Percentiles rank a stretch among this genome's conserved stretches.
phyloP scores from a whole-genome alignment of 64 coral and sea anemone genomes.

The Exaiptasia diaphana region DNA sequence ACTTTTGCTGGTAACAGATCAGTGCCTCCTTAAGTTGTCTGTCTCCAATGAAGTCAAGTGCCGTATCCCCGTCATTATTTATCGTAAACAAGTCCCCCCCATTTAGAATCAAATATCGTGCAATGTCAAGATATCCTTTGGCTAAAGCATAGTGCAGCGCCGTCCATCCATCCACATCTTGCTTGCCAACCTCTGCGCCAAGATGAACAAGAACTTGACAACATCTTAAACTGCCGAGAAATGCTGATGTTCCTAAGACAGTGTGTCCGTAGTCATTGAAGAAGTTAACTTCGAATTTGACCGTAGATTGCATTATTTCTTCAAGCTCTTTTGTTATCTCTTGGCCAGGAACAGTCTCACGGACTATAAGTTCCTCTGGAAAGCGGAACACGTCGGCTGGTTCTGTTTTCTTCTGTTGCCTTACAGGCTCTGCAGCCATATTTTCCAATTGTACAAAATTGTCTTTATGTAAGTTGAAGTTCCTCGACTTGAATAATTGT shows the following conservation, averaged over 20 bases:
- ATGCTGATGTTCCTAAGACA: constrained; percentile 44
- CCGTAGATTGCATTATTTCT: constrained; percentile 22
- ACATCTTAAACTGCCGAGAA: constrained; percentile 62
- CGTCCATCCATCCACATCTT: constrained; percentile 61
- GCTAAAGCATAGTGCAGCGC: constrained; percentile 71
- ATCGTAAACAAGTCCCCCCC: constrained; percentile 28
- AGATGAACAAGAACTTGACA: constrained; percentile 49
- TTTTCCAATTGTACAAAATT: too few relatives aligned
- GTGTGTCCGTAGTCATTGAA: constrained; percentile 73
- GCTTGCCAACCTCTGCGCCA: constrained; percentile 45
- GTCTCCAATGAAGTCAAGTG: constrained; percentile 53
- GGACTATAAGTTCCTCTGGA: constrained; percentile 66
- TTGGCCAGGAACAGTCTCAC: constrained; percentile 61
- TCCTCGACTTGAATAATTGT: too few relatives aligned
- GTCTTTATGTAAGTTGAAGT: too few relatives aligned
- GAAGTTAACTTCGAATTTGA: constrained; percentile 49
- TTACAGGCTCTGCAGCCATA: neutral
- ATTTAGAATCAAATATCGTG: constrained; percentile 45
- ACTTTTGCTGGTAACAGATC: neutral
- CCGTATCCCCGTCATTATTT: constrained; percentile 50
- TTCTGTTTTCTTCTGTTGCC: neutral
- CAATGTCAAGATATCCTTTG: constrained; percentile 64
- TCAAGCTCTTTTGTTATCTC: constrained; percentile 58
- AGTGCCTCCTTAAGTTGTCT: constrained; percentile 1
- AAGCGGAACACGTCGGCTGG: constrained; percentile 8